These are phyloP conservation scores for Atherinomorus stipes DNA, from an alignment of 2,113 vertebrate species.

Conservation along the genomic window DNA sequence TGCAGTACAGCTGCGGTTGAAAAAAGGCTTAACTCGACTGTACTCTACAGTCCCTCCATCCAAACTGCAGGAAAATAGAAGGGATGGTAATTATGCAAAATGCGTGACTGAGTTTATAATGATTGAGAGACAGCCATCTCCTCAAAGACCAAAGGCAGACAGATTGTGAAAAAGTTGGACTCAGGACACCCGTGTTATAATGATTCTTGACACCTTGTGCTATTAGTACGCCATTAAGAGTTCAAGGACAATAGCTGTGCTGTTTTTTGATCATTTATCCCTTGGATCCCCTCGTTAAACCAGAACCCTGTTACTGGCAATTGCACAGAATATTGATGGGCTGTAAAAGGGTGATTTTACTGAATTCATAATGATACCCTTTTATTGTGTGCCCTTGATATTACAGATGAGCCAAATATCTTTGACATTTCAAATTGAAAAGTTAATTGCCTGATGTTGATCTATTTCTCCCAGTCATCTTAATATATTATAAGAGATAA, in stretches of 20 bases:
- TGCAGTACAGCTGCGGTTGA: not conserved
- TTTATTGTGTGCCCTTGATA: slow-evolving; percentile 52
- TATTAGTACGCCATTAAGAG: slow-evolving; percentile 78
- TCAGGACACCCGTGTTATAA: slow-evolving; percentile 75
- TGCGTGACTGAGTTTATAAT: slow-evolving; percentile 73
- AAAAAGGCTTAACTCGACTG: not conserved
- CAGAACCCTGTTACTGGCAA: slow-evolving; percentile 31
- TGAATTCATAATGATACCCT: slow-evolving; percentile 59
- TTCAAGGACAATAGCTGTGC: slow-evolving; percentile 77
- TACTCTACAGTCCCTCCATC: slow-evolving; percentile 73
- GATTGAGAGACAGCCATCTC: slow-evolving; percentile 47
- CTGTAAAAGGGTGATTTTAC: slow-evolving; percentile 51
- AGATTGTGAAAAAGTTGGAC: slow-evolving; percentile 68
- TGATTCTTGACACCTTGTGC: slow-evolving; percentile 68
- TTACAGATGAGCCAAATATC: slow-evolving; percentile 36
- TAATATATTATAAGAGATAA: slow-evolving; percentile 5
- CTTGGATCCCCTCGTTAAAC: slow-evolving; percentile 70
- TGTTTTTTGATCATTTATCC: slow-evolving; percentile 77
- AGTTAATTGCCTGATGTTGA: slow-evolving; percentile 46
- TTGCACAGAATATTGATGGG: slow-evolving; percentile 74
- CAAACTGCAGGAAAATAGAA: slow-evolving; percentile 62
- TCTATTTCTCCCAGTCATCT: slow-evolving; percentile 7
- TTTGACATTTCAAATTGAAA: slow-evolving; percentile 51
- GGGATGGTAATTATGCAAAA: slow-evolving; percentile 73
- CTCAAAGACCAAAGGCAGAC: slow-evolving; percentile 58